These are phyloP conservation scores for Gorsachius goisagi DNA, from an alignment of 2,113 vertebrate species.

Conservation along the genomic window DNA sequence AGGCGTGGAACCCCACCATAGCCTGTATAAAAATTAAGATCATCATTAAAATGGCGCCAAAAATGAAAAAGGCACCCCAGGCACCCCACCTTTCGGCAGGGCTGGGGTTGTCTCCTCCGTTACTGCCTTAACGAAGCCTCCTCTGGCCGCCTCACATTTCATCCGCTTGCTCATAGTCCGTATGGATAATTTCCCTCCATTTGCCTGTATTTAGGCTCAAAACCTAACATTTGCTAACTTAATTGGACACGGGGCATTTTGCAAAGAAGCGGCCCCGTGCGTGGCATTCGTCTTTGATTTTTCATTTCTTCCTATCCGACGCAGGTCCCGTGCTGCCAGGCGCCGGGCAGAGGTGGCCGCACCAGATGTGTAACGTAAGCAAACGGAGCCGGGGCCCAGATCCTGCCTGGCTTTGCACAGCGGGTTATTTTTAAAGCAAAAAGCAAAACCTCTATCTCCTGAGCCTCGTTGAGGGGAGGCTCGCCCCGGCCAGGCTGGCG, in stretches of 20 bases:
- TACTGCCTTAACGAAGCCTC: background rate
- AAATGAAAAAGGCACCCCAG: background rate
- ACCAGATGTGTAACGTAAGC: background rate
- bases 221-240: background rate
- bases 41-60: background rate
- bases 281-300: background rate
- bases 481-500: background rate
- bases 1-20: rapidly evolving
- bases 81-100: background rate
- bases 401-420: background rate
- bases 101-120: background rate
- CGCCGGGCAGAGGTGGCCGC: background rate
- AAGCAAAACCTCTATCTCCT: background rate
- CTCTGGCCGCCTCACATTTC: background rate
- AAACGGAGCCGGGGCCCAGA: background rate
- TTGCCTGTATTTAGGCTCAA: background rate
- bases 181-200: background rate
- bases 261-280: background rate
- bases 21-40: background rate
- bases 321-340: background rate
- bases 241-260: background rate
- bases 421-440: constrained; percentile 38
- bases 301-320: background rate
- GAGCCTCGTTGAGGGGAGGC: background rate
- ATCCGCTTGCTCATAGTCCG: background rate